phyloP scores from a whole-genome alignment of 1,140 invertebrate species.

The Zeugodacus cucurbitae region DNA sequence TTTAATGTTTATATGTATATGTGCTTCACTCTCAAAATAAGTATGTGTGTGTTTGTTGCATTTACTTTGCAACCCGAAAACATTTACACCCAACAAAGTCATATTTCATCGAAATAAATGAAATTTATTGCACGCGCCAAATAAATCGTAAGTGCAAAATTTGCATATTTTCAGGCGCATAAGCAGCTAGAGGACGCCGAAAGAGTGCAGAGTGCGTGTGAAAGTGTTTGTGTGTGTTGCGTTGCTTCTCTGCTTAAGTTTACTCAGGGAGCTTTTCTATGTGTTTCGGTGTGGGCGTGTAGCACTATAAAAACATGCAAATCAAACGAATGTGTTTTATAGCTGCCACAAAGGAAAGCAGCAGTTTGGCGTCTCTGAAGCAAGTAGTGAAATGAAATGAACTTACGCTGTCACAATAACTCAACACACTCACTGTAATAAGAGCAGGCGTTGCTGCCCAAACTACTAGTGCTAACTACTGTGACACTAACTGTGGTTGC shows the following conservation, averaged over 20 bases:
- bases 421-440: not conserved
- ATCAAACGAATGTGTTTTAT: constrained; percentile 37
- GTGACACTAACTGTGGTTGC: not conserved
- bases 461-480: too few species aligned
- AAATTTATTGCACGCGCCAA: constrained; percentile 39
- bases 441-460: not conserved
- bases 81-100: constrained; percentile 26
- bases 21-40: not conserved
- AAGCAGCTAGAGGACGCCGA: not conserved
- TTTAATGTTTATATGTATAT: not conserved
- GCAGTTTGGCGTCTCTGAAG: not conserved
- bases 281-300: not conserved
- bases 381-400: constrained; percentile 2
- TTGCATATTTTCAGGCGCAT: constrained; percentile 39
- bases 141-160: constrained; percentile 41
- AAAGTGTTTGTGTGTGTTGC: not conserved
- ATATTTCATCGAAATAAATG: constrained; percentile 44
- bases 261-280: too few species aligned
- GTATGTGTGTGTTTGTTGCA: not conserved
- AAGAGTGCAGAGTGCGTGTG: not conserved
- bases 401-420: not conserved
- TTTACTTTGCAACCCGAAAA: not conserved
- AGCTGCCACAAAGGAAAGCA: not conserved
- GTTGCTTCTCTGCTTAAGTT: too few species aligned
- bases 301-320: not conserved